Base-by-base conservation (phyloP, 1,140 invertebrate species). In the Apocrypta bakeri region DNA sequence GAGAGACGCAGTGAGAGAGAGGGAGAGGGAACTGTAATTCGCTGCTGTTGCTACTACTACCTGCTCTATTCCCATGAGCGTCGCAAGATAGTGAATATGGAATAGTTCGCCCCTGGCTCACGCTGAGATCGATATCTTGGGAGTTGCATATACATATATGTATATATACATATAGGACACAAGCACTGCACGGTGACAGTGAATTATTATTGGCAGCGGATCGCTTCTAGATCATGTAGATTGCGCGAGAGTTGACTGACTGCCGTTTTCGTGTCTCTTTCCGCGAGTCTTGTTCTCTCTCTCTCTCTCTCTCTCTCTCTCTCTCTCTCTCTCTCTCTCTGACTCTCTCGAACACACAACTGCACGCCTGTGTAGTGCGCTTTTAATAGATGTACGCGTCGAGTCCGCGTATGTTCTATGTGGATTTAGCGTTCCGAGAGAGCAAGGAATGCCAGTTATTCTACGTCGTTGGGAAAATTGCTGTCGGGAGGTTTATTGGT, bases 141-240 rank as follows among this genome's bases (percentile, higher is more conserved):
- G 1, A 8, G 21, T 37, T 24, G 33, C 42, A 7, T 42, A 21
- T 37, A 9, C 3, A 37, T 56, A 42, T 42, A 42, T 12, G 12
- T 42, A 42, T 12, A 42, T 12, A 42, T 12, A 14, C 1, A 42
- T 12, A 42, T 1, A 56, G n/a, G 7, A 17, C 17, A 17, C 48
- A 56, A 56, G 48, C 14, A 7, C 48, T 40, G 29, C 63, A 40
- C 61, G 33, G 75, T 78, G 64, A 79, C 64, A 69, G 64, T 69
- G 77, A 79, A 79, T 69, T 79, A 79, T 79, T 69, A 69, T 79
- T 79, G 66, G 77, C 61, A 63, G 56, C 21, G 31, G 29, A 40
- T 77, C 27, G 75, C 29, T 24, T 37, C n/a, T 14, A 79, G 77
- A 69, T 79, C 40, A 25, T 29, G 12, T 61, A 69, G 77, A 79